A percentile compares a stretch with the other conserved stretches of the same genome.
Evolutionary conservation across 2,113 vertebrate genomes (phyloP).

Genomic region (Ptyas mucosa): DNA sequence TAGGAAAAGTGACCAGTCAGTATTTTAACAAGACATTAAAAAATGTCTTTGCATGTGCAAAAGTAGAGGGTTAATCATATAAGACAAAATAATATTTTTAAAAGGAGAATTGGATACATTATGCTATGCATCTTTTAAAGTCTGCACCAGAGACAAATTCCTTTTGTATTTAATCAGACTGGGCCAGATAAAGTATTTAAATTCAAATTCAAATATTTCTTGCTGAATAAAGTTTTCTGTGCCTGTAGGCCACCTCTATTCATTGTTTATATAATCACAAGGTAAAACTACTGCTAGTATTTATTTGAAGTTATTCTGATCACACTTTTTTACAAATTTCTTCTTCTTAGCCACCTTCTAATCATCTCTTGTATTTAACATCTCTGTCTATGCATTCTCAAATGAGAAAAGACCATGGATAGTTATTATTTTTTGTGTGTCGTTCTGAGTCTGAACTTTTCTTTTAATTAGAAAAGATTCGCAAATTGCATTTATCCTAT

Average conservation of each 20-base stretch:
- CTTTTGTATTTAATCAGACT: neutral
- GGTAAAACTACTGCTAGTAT: neutral
- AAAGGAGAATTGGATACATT: neutral
- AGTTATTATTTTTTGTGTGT: neutral
- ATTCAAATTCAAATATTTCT: neutral
- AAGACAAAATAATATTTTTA: neutral
- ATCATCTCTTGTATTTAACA: neutral
- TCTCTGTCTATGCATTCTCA: neutral
- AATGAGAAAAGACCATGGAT: neutral
- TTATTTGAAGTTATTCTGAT: neutral
- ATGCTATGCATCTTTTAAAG: neutral
- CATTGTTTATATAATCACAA: neutral
- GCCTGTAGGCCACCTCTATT: neutral
- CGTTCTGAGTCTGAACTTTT: neutral
- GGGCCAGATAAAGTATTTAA: neutral
- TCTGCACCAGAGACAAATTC: neutral
- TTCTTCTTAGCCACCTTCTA: neutral
- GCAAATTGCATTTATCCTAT: neutral
- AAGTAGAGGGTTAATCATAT: neutral
- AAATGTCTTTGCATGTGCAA: neutral
- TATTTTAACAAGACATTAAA: neutral
- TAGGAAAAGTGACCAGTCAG: neutral
- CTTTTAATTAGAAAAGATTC: neutral
- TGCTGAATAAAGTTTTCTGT: neutral
- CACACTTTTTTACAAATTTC: neutral